Evolutionary conservation across 2,113 vertebrate species (phyloP).

Genomic region (Charina bottae): DNA sequence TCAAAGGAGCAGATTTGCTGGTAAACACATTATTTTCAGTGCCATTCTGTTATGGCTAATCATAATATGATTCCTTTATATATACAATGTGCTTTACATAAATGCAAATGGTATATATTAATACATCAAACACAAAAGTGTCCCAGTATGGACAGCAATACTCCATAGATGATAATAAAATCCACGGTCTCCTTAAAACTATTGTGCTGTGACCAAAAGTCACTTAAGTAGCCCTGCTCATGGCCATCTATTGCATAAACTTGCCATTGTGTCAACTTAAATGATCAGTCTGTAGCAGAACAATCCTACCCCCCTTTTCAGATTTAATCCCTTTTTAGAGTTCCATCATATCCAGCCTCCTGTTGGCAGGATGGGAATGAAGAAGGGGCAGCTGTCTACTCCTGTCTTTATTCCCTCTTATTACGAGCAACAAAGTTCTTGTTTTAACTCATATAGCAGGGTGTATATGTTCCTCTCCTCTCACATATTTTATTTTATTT

Average conservation of each 20-base stretch:
- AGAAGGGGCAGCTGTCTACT: not conserved
- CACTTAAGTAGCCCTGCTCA: not conserved
- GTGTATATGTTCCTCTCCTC: not conserved
- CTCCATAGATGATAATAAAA: not conserved
- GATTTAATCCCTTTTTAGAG: not conserved
- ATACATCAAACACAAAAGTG: not conserved
- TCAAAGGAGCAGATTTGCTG: not conserved
- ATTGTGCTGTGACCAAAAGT: not conserved
- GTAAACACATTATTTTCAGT: not conserved
- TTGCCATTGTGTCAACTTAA: not conserved
- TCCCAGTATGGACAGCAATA: not conserved
- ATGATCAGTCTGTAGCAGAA: not conserved
- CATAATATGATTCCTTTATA: not conserved
- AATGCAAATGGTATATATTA: not conserved
- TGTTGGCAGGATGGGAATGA: not conserved
- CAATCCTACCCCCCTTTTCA: not conserved
- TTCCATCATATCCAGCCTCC: not conserved
- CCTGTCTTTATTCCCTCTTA: not conserved
- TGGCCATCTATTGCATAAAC: not conserved
- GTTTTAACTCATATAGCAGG: not conserved
- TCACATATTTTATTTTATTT: too few species aligned
- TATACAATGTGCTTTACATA: not conserved
- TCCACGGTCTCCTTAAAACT: not conserved
- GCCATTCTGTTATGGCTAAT: not conserved
- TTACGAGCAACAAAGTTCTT: not conserved